Evolutionary conservation across 2,888 invertebrate genomes (phyloP), one percentile per base, ranked within the genome.

Genomic region (Malacosoma neustria): DNA sequence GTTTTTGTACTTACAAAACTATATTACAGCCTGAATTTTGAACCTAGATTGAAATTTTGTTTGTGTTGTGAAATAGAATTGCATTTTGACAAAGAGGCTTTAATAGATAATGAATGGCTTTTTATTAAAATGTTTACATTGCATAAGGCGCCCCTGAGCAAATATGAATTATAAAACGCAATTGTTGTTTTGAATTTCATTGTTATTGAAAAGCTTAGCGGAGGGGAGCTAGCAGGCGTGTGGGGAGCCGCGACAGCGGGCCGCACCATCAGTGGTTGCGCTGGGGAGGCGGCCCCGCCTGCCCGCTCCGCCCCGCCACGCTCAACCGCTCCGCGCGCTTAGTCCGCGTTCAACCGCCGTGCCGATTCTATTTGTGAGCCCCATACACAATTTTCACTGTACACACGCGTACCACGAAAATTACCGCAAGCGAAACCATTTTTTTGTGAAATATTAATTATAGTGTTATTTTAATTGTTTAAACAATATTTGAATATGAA

Each of bases 291-390:
- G 56, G 54, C 50, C 45, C 53, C 47, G 48, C 55, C 49, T 42
- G 32, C 41, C 40, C 54, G 40, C 52, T 57, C 57, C 61, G 61
- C 68, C 57, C 68, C 63, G 63, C 61, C 65, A 55, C 64, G 48
- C 50, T 52, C 40, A 61, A 48, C 66, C 62, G 57, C 67, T 51
- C 59, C 63, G 62, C 68, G 62, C 70, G 68, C 60, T 77, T 77
- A 79, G 81, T 77, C 68, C 77, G 76, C 72, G 79, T 65, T 64
- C 69, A 66, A 64, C 71, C 72, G 71, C 68, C 72, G 72, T 54
- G 63, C 64, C 57, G 72, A 49, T 57, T 45, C 53, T 55, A 56
- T 52, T 54, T 49, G 50, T 46, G 54, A 61, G 51, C 41, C 42
- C 46, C 36, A 57, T 56, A 45, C 40, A 53, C 49, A 34, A 43